Base-by-base conservation (phyloP, 2,797 vertebrate genomes). In the Malacoctenus gilli region DNA sequence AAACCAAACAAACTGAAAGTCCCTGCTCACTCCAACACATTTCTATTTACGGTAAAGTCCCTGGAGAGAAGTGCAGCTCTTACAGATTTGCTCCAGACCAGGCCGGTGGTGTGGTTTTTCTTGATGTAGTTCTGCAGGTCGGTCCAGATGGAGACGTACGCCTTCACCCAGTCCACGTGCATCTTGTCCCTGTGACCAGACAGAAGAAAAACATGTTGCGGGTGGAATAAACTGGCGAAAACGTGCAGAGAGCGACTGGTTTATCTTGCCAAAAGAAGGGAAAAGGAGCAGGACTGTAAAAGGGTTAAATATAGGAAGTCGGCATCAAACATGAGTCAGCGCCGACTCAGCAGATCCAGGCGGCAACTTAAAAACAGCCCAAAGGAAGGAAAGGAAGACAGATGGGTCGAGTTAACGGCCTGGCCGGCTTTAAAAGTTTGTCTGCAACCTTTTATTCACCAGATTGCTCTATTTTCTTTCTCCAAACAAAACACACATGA, bases 91-190 rank as follows among this genome's bases (percentile, higher is more conserved):
- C 91, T 98, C 97, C 96, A 99, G 76, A 76, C 77, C 72, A 99
- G 87, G 16, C 95, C 96, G 0, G 92, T 97, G 85, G 94, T 98
- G 87, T 99, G 96, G 77, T 94, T 88, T 74, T 95, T 85, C 60
- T 98, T 98, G 87, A 99, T 95, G 78, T 98, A 99, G 18, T 75
- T 75, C 68, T 96, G 95, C 75, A 99, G 80, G 39, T 95, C 93
- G 0, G 91, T 93, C 96, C 95, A 98, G 86, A 98, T 94, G 67
- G 83, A 87, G 78, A 97, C 59, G 25, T 96, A 97, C 58, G 93
- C 88, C 79, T 93, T 95, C 52, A 96, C 96, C 97, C 97, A 99
- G 25, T 98, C 94, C 82, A 95, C 93, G 0, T 98, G 97, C 2
- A 79, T 94, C 86, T 94, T 95, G 72, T 98, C 94, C 61, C 97